A percentile compares a stretch with the other conserved stretches of the same genome.
These are phyloP conservation scores for Philereme transversata DNA, from an alignment of 2,888 invertebrate genomes.

Conservation along the genomic window DNA sequence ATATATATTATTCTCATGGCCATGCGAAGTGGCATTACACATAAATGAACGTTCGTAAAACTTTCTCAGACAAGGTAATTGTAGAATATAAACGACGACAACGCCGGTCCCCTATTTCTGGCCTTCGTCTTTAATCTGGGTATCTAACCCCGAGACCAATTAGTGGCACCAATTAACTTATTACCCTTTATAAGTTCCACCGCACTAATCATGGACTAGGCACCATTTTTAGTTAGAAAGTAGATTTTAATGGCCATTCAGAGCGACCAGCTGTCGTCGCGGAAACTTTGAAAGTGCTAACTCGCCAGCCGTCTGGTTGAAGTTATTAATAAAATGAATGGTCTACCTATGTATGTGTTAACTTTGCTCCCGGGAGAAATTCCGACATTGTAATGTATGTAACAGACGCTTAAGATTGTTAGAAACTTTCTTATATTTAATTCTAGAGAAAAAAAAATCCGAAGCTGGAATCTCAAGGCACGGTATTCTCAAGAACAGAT, in stretches of 20 bases:
- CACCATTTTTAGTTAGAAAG: slow-evolving; percentile 48
- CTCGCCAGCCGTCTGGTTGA: slow-evolving; percentile 44
- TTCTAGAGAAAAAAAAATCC: slow-evolving; percentile 15
- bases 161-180: slow-evolving; percentile 30
- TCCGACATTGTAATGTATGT: slow-evolving; percentile 26
- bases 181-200: slow-evolving; percentile 33
- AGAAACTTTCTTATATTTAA: slow-evolving; percentile 16
- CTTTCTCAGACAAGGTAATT: too few relatives aligned
- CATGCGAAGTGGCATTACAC: too few relatives aligned
- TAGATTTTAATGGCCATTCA: slow-evolving; percentile 55
- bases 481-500: slow-evolving; percentile 50
- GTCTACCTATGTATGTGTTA: slow-evolving; percentile 48
- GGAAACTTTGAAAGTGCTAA: slow-evolving; percentile 51
- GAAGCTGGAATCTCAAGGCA: slow-evolving; percentile 19
- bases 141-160: slow-evolving; percentile 15
- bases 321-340: slow-evolving; percentile 55
- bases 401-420: slow-evolving; percentile 26
- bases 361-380: slow-evolving; percentile 34
- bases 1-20: too few relatives aligned
- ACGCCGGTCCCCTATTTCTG: background rate
- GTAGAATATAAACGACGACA: background rate
- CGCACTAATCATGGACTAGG: slow-evolving; percentile 42
- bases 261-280: slow-evolving; percentile 54
- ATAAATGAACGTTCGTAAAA: too few relatives aligned
- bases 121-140: background rate